Conservation (phyloP, 2,888 invertebrate genomes). For the Drosophila affinis region DNA sequence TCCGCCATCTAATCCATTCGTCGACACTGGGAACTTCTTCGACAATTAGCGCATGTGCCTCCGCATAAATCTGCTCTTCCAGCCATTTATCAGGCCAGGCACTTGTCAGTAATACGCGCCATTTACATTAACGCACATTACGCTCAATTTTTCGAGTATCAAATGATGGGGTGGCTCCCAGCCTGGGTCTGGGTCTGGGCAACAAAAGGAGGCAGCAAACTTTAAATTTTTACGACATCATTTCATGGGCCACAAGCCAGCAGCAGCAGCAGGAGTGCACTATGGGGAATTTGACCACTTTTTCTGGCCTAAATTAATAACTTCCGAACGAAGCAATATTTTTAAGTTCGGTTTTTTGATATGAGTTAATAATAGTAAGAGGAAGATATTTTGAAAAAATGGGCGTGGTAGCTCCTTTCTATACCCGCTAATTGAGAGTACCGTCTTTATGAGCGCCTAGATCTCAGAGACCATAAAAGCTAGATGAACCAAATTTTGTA, state of each 20-base stretch:
- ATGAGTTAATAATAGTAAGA: too few species aligned
- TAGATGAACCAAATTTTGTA: too few species aligned
- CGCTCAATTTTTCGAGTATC: slow-evolving; percentile 70
- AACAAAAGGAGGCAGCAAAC: slow-evolving; percentile 60
- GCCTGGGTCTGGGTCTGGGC: slow-evolving; percentile 20
- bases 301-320: too few species aligned
- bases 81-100: slow-evolving; percentile 60
- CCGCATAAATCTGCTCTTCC: slow-evolving; percentile 42
- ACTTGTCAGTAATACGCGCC: slow-evolving; percentile 81
- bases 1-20: slow-evolving; percentile 1
- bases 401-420: too few species aligned
- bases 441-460: too few species aligned
- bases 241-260: slow-evolving; percentile 75
- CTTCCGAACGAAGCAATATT: too few species aligned
- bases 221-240: slow-evolving; percentile 81
- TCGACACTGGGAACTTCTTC: slow-evolving; percentile 17
- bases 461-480: too few species aligned
- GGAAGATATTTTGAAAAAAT: too few species aligned
- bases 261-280: background rate
- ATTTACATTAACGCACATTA: slow-evolving; percentile 81
- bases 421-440: too few species aligned
- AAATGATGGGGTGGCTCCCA: slow-evolving; percentile 62
- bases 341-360: too few species aligned
- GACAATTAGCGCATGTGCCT: slow-evolving; percentile 63
- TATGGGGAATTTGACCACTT: too few species aligned